Base-by-base conservation (phyloP, 2,888 invertebrate species). In the Alloscopus bannaensis region DNA sequence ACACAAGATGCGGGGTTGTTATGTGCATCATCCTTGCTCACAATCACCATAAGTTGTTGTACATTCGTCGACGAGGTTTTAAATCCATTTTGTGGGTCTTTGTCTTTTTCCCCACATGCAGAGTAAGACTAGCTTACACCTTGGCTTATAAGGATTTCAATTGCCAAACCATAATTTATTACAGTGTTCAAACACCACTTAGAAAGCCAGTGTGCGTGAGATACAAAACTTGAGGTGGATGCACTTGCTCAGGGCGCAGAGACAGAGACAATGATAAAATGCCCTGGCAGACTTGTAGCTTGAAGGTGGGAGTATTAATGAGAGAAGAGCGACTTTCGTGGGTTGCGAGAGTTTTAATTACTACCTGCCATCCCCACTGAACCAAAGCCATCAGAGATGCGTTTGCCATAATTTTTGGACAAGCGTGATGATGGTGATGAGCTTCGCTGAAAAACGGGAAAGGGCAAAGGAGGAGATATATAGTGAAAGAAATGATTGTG, bases 131-230 rank as follows among this genome's bases (percentile, higher is more conserved):
- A n/a, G 57, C 31, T 40, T 57, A 50, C 52, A 31, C 66, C 31
- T 52, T 22, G 11, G 22, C 52, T 36, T 66, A 29, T 66, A 66
- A 22, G 52, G 66, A 66, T 36, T 57, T 36, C 55, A 52, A 40
- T 57, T 40, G 69, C 57, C 69, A 69, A 69, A 69, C 57, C 57
- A 28, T 40, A 55, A 69, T 69, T 69, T 69, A 69, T 57, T 68
- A 52, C 20, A 31, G 36, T 50, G 50, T 11, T n/a, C 42, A 42
- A 42, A 8, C 18, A 36, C 36, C 13, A 42, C 42, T 42, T 42
- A 22, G 11, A 50, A 50, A 3, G 50, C 20, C 13, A 8, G 6
- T 47, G 47, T 55, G 24, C 26, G 13, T 28, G 50, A 22, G 50
- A 50, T n/a, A n/a, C n/a, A n/a, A n/a, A 36, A 36, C 36, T 36